These are phyloP conservation scores for Hapalemur alaotrensis DNA, from an alignment of 2,797 vertebrate genomes.

Conservation along the genomic window DNA sequence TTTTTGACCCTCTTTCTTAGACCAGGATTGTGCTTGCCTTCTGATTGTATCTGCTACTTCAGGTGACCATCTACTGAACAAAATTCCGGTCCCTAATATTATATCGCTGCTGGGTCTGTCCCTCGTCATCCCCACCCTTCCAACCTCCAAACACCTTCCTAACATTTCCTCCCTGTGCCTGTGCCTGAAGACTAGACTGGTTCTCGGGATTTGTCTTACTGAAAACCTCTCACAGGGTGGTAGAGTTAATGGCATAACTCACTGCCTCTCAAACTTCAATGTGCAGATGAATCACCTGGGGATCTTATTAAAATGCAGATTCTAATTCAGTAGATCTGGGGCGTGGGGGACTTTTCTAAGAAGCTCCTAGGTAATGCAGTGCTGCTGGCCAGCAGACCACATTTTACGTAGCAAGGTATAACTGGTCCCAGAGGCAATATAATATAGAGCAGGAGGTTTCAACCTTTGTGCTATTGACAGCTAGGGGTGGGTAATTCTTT, in stretches of 20 bases:
- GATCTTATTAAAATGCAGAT: constrained; percentile 32
- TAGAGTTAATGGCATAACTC: neutral
- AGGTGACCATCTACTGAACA: neutral
- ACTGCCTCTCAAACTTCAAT: neutral
- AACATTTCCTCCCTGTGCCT: neutral
- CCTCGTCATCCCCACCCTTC: neutral
- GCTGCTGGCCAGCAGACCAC: neutral
- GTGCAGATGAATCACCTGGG: neutral
- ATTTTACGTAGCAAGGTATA: neutral
- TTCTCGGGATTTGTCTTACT: neutral
- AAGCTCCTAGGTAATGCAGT: neutral
- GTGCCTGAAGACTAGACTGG: neutral
- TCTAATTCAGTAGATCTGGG: neutral
- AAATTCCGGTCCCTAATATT: neutral
- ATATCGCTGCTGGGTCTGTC: neutral
- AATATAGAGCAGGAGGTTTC: neutral
- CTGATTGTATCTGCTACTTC: neutral
- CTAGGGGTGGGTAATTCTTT: neutral
- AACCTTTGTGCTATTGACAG: neutral
- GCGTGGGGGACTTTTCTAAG: neutral
- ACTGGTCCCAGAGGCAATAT: neutral
- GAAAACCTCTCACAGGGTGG: neutral
- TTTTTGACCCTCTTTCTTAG: constrained; percentile 19
- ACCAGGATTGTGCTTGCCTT: neutral
- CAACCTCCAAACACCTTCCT: neutral